Evolutionary conservation across 2,888 invertebrate genomes (phyloP), one percentile per base, ranked within the genome.

Genomic region (Ischnus inquisitorius): DNA sequence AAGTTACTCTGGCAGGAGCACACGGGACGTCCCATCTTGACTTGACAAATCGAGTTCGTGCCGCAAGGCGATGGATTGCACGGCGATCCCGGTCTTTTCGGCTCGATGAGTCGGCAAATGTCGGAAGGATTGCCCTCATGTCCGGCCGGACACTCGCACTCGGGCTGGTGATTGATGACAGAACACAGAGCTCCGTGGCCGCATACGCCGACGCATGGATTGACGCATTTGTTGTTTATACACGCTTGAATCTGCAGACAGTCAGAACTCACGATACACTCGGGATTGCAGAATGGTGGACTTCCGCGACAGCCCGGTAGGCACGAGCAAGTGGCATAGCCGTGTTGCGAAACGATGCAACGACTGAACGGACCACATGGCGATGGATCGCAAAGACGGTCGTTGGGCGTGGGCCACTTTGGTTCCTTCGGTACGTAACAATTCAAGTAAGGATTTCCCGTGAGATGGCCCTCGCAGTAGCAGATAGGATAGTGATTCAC

Each of bases 181-280:
- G 96, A 95, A 91, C 98, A 98, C 54, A 95, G 94, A 0, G 98
- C 97, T 80, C 96, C 96, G 2, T 95, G 93, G 19, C 97, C 98
- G 92, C 98, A 98, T 82, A 97, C 97, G 64, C 97, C 97, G 22
- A 96, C 96, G 89, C 97, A 98, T n/a, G 97, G 97, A 94, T 98
- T 97, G 0, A 95, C 94, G 93, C 98, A 98, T 92, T 95, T 96
- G 92, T 96, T 96, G 92, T 96, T 97, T 54, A 97, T 95, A 90
- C 97, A 97, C 22, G 97, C 97, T 91, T 96, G 95, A 83, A 95
- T 97, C 92, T 97, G 96, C 57, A 96, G 95, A 92, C 97, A 98
- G 93, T 97, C 97, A 0, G 97, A 96, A 92, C 96, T 97, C 72
- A 97, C 96, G 62, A 97, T 95, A 93, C 98, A 98, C 94, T 97